Percentiles rank a stretch among this genome's conserved stretches.
These are phyloP conservation scores for Aphelenchoides bicaudatus DNA, from an alignment of 2,888 invertebrate genomes.

Conservation along the genomic window DNA sequence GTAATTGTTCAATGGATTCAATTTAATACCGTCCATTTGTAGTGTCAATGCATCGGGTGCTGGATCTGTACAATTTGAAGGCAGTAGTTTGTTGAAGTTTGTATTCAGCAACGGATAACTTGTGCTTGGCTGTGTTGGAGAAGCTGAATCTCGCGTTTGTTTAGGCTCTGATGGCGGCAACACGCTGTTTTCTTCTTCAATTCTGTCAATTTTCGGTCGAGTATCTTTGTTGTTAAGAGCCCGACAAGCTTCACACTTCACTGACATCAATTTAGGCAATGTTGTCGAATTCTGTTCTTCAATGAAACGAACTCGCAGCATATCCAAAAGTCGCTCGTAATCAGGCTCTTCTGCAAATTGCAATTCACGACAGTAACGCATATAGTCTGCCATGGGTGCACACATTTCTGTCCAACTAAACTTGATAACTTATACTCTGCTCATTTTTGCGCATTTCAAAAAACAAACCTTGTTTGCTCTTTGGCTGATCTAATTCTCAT, in stretches of 20 bases:
- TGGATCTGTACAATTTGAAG: too few relatives aligned
- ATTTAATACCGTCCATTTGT: background rate
- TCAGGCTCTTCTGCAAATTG: conserved; percentile 41
- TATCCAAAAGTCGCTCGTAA: conserved; percentile 36
- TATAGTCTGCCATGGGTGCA: conserved; percentile 38
- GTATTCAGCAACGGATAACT: background rate
- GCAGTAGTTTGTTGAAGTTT: background rate
- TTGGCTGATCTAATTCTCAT: conserved; percentile 36
- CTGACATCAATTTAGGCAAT: background rate
- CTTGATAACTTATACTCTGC: too few relatives aligned
- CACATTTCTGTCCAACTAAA: conserved; percentile 38
- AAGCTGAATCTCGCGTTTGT: too few relatives aligned
- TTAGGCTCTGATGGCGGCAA: background rate
- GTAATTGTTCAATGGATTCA: background rate
- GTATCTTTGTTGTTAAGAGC: background rate
- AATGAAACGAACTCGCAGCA: conserved; percentile 9
- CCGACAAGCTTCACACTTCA: conserved; percentile 11
- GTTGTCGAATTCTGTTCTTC: conserved; percentile 5
- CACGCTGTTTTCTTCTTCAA: background rate
- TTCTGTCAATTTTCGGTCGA: background rate
- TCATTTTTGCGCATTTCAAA: too few relatives aligned
- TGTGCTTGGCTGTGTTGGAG: too few relatives aligned
- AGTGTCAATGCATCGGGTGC: background rate
- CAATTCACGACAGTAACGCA: conserved; percentile 33
- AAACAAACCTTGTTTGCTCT: conserved; percentile 37